Evolutionary conservation across 2,797 vertebrate species (phyloP), one percentile per base, ranked within the genome.

Genomic region (Cygnus olor): DNA sequence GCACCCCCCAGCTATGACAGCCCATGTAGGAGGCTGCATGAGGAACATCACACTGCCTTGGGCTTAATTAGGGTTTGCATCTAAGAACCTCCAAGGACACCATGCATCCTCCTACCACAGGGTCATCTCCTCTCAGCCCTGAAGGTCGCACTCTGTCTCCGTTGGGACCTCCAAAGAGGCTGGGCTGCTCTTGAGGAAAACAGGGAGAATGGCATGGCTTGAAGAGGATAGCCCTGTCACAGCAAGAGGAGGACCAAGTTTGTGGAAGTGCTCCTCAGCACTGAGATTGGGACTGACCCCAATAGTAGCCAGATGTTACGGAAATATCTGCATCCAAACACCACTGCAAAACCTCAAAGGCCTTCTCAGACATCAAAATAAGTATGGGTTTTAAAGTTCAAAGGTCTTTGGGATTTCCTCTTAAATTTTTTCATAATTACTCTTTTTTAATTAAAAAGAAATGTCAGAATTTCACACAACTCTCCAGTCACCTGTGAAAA

Each of bases 1-100:
- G 61, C 83, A 91, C 11, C 76, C 85, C 73, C 74, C 78, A 90
- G 88, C 82, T 60, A 65, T 1, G 0, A 81, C 92, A 92, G 90
- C 76, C 85, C 90, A 66, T 0, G 0, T 12, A 49, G 42, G 66
- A 79, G 60, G 32, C 70, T 85, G 57, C 88, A 71, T 34, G 74
- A 85, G 86, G 47, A 94, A 90, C 74, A 51, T 9, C 32, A 49
- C 88, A 80, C 61, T 57, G 95, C 90, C 94, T 74, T 87, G 83
- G 88, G 85, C 89, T 94, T 71, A 88, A 64, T 61, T 73, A 45
- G 15, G 57, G 38, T 87, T 80, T 94, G 78, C 85, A 90, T 83
- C 91, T 87, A 51, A 68, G 36, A 88, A 42, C 60, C 90, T 85
- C 85, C 60, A 69, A 87, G 89, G 85, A 82, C 78, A 56, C 38